Conservation (phyloP, 2,113 vertebrate species). For the Beaufortia kweichowensis region DNA sequence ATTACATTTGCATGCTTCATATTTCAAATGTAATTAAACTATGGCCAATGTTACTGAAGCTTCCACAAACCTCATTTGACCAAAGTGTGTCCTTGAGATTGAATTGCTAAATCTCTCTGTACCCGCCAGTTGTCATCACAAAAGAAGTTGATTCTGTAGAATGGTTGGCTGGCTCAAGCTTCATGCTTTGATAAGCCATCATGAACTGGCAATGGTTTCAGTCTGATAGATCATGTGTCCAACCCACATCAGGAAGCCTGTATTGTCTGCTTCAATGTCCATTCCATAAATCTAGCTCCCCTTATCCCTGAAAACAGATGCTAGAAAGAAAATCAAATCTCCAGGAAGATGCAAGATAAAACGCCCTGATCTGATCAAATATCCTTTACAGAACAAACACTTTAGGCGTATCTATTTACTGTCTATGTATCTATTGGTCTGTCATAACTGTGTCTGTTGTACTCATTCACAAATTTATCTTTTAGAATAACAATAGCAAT, state of each 20-base stretch:
- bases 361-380: neutral
- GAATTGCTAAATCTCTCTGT: slow-evolving; percentile 26
- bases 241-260: slow-evolving; percentile 33
- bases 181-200: slow-evolving; percentile 67
- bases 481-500: neutral
- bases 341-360: slow-evolving; percentile 40
- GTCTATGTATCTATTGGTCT: no score
- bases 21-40: neutral
- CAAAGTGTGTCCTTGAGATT: neutral
- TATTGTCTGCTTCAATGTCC: slow-evolving; percentile 41
- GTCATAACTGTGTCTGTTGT: neutral
- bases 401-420: no score
- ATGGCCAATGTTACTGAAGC: neutral
- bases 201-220: slow-evolving; percentile 59
- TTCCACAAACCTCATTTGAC: neutral
- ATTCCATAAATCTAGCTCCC: slow-evolving; percentile 30
- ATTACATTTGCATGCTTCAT: neutral
- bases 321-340: slow-evolving; percentile 46
- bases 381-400: no score
- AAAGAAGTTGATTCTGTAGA: slow-evolving; percentile 60
- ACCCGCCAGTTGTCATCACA: slow-evolving; percentile 50
- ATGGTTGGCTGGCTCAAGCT: slow-evolving; percentile 54
- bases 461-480: neutral
- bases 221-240: slow-evolving; percentile 55
- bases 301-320: slow-evolving; percentile 26